These are phyloP conservation scores for Pachyuromys duprasi DNA, from an alignment of 2,797 vertebrate species.

Conservation along the genomic window DNA sequence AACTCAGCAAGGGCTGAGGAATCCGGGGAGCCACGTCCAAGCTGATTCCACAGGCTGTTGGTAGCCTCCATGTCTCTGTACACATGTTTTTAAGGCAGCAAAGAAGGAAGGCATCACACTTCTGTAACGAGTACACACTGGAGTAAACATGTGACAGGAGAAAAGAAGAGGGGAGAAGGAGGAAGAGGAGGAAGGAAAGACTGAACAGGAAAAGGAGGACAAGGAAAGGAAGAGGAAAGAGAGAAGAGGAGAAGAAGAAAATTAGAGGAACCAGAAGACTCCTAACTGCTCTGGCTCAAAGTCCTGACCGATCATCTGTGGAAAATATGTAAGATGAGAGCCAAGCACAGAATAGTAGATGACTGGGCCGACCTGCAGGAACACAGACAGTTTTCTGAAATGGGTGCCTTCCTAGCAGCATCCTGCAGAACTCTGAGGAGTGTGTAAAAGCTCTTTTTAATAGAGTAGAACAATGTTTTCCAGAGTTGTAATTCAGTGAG, in stretches of 20 bases:
- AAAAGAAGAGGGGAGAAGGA: background rate
- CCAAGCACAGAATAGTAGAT: background rate
- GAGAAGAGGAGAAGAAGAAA: background rate
- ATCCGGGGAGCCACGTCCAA: background rate
- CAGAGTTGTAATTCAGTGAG: conserved; percentile 33
- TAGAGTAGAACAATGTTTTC: conserved; percentile 4
- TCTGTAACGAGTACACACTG: background rate
- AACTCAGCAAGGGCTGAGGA: background rate
- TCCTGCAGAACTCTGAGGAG: background rate
- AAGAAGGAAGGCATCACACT: background rate
- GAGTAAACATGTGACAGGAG: background rate
- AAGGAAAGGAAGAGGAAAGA: background rate
- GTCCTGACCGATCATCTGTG: background rate
- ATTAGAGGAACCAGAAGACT: background rate
- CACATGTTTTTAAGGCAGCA: background rate
- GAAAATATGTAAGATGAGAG: background rate
- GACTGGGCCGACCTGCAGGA: background rate
- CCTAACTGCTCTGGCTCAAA: background rate
- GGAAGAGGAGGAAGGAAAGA: background rate
- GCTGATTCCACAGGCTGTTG: background rate
- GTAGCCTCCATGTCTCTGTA: background rate
- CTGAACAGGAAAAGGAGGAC: background rate
- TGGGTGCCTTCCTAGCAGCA: background rate
- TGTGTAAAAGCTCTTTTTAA: background rate
- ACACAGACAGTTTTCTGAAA: background rate